Evolutionary conservation across 2,797 vertebrate genomes (phyloP), one percentile per base, ranked within the genome.

Genomic region (Tangara arthus): DNA sequence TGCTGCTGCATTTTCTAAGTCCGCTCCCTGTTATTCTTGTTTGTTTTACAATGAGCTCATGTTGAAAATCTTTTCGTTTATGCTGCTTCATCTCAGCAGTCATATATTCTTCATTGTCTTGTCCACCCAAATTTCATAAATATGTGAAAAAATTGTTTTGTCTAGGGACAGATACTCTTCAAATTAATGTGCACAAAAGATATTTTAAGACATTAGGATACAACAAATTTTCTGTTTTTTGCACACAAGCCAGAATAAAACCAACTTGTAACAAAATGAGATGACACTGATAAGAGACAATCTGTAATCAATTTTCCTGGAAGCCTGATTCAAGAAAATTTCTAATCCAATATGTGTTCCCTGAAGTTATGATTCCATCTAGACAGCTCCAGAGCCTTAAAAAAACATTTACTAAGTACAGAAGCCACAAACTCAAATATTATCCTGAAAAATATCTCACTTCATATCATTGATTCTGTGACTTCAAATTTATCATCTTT

Each of bases 401-500:
- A 82, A 92, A 69, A 52, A 14, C 84, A 78, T 70, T 89, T 81
- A 90, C 18, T 4, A 89, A 86, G 63, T 37, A 95, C 16, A 73
- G 78, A 97, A 88, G 61, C 63, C 61, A 64, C 73, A 89, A 73
- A 55, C 42, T 85, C 87, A 94, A 96, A 93, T 68, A 32, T 89
- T 96, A 87, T 73, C 60, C 79, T 90, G 83, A 90, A 61, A 70
- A 86, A 66, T 61, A 93, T 78, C 92, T 96, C 76, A 79, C 64
- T 89, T 80, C 50, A 76, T 35, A 39, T 39, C 55, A 55, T 0
- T 70, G 55, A 84, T 65, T 91, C 63, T 44, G 78, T 95, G 81
- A 94, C 89, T 96, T 92, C 79, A 94, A 89, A 87, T 88, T 79
- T 77, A 93, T 65, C 78, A 87, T 63, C 79, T 96, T 94, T 76